Evolutionary conservation across 1,140 invertebrate genomes (phyloP).

Genomic region (Pogonus chalceus): DNA sequence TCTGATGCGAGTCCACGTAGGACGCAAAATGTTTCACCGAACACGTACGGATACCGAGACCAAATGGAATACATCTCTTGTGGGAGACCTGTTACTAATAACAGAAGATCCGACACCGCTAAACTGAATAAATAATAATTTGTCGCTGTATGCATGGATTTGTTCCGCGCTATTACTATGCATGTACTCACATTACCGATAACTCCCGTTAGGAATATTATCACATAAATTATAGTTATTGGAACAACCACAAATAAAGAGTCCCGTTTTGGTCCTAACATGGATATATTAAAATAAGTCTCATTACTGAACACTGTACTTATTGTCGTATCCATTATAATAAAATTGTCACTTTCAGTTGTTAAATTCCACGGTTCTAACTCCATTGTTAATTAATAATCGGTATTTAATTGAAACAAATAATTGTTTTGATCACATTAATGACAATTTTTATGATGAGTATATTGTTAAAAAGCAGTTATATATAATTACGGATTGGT

Average conservation of each 20-base stretch:
- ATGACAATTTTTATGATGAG: too few relatives aligned
- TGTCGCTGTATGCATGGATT: conserved; percentile 85
- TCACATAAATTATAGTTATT: conserved; percentile 67
- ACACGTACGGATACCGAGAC: conserved; percentile 78
- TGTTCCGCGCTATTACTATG: conserved; percentile 82
- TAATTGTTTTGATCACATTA: too few relatives aligned
- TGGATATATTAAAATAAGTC: not conserved
- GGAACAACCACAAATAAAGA: conserved; percentile 62
- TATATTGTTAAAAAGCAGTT: too few relatives aligned
- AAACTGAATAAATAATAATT: conserved; percentile 92
- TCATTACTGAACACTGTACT: not conserved
- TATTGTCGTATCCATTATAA: too few relatives aligned
- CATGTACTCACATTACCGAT: conserved; percentile 89
- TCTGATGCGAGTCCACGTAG: conserved; percentile 75
- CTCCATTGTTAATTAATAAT: too few relatives aligned
- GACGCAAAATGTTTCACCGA: conserved; percentile 78
- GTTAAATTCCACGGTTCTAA: too few relatives aligned
- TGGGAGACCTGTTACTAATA: conserved; percentile 69
- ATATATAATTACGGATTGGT: too few relatives aligned
- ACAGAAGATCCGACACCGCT: conserved; percentile 83
- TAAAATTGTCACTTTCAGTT: too few relatives aligned
- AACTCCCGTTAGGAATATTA: conserved; percentile 78
- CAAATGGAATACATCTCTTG: conserved; percentile 82
- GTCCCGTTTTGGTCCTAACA: conserved; percentile 45
- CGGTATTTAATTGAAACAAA: too few relatives aligned